phyloP scores from a whole-genome alignment of 2,113 vertebrate species.

The Recurvirostra avosetta region DNA sequence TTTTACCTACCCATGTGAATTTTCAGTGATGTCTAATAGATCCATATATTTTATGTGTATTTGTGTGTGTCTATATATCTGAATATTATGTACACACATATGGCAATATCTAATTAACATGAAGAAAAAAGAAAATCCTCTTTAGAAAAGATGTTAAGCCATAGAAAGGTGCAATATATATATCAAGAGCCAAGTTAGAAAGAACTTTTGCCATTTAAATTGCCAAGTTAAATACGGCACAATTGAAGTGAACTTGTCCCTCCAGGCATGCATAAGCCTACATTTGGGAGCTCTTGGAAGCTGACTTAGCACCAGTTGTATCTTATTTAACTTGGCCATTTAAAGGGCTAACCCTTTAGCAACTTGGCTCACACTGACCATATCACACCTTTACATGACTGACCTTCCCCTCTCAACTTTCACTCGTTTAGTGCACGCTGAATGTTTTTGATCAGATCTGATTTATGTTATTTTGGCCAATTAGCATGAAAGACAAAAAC shows the following conservation, averaged over 20 bases:
- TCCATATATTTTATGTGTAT: background rate
- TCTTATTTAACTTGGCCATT: slow-evolving; percentile 73
- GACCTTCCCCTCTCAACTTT: slow-evolving; percentile 45
- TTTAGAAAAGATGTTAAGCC: slow-evolving; percentile 58
- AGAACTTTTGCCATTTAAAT: slow-evolving; percentile 47
- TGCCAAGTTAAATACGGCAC: slow-evolving; percentile 71
- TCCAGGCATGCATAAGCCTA: slow-evolving; percentile 42
- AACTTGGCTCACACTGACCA: slow-evolving; percentile 57
- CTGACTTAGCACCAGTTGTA: slow-evolving; percentile 51
- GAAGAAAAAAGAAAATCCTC: slow-evolving; percentile 33
- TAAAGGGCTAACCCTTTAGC: slow-evolving; percentile 48
- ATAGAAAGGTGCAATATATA: slow-evolving; percentile 59
- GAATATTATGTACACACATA: background rate
- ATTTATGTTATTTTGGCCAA: slow-evolving; percentile 46
- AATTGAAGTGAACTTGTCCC: slow-evolving; percentile 54
- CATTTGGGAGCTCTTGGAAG: slow-evolving; percentile 60
- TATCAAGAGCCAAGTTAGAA: slow-evolving; percentile 63
- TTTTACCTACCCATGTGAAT: background rate
- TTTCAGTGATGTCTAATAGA: background rate
- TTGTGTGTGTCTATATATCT: background rate
- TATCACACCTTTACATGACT: slow-evolving; percentile 67
- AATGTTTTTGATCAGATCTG: slow-evolving; percentile 37
- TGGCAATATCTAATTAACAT: slow-evolving; percentile 60
- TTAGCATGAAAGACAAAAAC: slow-evolving; percentile 50
- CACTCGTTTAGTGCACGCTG: background rate